Percentiles rank a stretch among this genome's conserved stretches.
These are phyloP conservation scores for Echinops telfairi DNA, from an alignment of 2,113 vertebrate species.

Conservation along the genomic window DNA sequence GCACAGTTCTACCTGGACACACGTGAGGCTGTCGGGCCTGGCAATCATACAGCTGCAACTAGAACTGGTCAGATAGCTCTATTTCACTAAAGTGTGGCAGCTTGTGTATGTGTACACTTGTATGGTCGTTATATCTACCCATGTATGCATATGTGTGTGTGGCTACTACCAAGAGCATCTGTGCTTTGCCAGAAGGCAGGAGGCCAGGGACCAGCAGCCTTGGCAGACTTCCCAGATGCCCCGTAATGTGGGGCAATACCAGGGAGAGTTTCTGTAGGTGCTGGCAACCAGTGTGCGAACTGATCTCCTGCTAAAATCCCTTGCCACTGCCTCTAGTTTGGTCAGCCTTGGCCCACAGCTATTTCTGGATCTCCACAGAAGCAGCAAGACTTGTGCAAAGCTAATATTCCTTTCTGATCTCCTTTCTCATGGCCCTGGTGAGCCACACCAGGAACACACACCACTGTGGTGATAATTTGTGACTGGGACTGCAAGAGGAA, in stretches of 20 bases:
- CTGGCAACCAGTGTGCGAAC: background rate
- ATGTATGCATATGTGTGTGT: background rate
- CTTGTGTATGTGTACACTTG: background rate
- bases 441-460: background rate
- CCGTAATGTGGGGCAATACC: background rate
- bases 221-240: background rate
- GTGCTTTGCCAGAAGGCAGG: background rate
- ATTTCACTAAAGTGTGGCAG: background rate
- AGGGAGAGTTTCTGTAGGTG: background rate
- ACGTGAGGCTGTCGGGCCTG: too few species aligned
- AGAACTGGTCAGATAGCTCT: background rate
- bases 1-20: too few species aligned
- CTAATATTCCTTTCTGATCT: background rate
- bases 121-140: background rate
- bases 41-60: too few species aligned
- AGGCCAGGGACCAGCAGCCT: background rate
- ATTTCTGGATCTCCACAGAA: background rate
- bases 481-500: background rate
- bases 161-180: background rate
- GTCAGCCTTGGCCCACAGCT: background rate
- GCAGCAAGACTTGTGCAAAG: background rate
- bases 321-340: background rate
- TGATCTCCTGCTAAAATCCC: background rate
- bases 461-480: background rate
- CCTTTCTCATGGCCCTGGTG: background rate